Conservation (phyloP, 2,113 vertebrate genomes). For the Channa maculata region DNA sequence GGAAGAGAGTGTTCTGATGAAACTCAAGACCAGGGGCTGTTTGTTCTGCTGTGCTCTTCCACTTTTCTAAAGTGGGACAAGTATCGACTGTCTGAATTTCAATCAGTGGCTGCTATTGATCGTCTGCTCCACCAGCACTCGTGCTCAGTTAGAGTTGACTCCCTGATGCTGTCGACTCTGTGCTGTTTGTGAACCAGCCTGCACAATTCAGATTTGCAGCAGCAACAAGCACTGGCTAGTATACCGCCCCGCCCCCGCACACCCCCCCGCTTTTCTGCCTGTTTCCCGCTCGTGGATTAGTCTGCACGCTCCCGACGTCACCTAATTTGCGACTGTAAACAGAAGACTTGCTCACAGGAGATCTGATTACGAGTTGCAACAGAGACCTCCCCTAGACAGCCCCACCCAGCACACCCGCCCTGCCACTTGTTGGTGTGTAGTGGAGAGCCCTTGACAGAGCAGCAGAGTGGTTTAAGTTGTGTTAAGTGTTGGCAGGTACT, state of each 20-base stretch:
- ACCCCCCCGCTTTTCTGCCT: background rate
- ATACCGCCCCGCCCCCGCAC: background rate
- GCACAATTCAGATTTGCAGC: background rate
- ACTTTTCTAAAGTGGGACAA: conserved; percentile 59
- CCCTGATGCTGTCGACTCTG: conserved; percentile 19
- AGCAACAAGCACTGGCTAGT: background rate
- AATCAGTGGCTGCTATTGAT: conserved; percentile 67
- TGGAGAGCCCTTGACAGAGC: conserved; percentile 52
- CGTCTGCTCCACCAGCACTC: background rate
- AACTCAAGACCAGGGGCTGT: conserved; percentile 29
- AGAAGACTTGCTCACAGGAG: conserved; percentile 34
- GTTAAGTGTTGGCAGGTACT: conserved; percentile 59
- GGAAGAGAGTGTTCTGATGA: conserved; percentile 8
- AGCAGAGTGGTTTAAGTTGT: conserved; percentile 39
- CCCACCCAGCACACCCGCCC: conserved; percentile 17
- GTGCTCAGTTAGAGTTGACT: conserved; percentile 14
- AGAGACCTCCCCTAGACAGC: conserved; percentile 27
- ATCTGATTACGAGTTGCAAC: conserved; percentile 63
- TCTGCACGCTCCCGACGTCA: conserved; percentile 9
- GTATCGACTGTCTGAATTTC: conserved; percentile 67
- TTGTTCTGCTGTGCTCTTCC: conserved; percentile 40
- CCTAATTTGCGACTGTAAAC: conserved; percentile 39
- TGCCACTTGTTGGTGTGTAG: conserved; percentile 23
- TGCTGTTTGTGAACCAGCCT: conserved; percentile 6
- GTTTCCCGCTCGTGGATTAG: conserved; percentile 23